phyloP scores from a whole-genome alignment of 2,797 vertebrate genomes.

The Echeneis naucrates region DNA sequence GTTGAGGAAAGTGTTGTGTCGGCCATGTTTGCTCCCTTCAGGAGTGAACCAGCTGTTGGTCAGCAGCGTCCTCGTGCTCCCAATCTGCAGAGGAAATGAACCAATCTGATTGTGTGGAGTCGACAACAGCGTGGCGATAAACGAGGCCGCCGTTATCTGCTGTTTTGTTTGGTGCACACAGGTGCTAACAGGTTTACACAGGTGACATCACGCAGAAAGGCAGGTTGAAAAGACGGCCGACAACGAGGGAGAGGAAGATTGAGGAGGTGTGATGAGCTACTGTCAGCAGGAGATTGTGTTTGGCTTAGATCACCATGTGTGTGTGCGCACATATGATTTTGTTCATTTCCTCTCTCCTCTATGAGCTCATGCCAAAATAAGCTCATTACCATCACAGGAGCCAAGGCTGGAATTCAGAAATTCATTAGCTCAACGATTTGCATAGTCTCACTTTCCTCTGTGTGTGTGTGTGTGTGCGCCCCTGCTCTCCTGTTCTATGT shows the following conservation, averaged over 20 bases:
- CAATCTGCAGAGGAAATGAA: constrained; percentile 1
- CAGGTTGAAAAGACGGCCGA: constrained; percentile 35
- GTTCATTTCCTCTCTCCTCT: constrained; percentile 59
- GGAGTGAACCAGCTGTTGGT: not conserved
- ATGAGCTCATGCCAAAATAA: constrained; percentile 79
- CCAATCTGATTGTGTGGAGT: not conserved
- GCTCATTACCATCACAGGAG: constrained; percentile 79
- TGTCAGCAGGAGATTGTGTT: constrained; percentile 70
- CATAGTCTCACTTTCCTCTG: constrained; percentile 62
- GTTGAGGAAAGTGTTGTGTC: too few species aligned
- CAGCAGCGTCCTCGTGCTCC: not conserved
- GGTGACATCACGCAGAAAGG: constrained; percentile 23
- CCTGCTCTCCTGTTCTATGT: constrained; percentile 1
- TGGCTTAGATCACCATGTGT: constrained; percentile 47
- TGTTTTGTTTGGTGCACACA: not conserved
- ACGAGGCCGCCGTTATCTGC: not conserved
- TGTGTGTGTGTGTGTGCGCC: constrained; percentile 13
- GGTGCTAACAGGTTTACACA: constrained; percentile 49
- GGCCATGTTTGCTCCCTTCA: too few species aligned
- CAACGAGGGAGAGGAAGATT: constrained; percentile 23
- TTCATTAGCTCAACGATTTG: constrained; percentile 76
- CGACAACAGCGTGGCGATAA: not conserved
- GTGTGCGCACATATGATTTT: constrained; percentile 37
- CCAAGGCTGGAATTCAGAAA: constrained; percentile 76
- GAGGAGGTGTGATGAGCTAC: constrained; percentile 62